Evolutionary conservation across 2,113 vertebrate species (phyloP).

Genomic region (Platichthys stellatus): DNA sequence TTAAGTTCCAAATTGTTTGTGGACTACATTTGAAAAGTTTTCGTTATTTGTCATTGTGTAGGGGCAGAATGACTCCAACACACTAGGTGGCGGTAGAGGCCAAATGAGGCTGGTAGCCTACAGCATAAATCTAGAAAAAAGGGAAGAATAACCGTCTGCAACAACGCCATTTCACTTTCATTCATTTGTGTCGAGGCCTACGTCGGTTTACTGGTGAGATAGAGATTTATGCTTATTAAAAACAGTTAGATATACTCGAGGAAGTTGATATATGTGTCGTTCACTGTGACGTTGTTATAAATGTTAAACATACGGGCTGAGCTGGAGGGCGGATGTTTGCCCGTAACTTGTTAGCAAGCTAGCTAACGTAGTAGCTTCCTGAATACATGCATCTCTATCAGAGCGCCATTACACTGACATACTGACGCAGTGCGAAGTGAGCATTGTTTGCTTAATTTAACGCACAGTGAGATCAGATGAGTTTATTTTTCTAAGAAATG

Average conservation of each 20-base stretch:
- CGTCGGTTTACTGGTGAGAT: conserved; percentile 58
- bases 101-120: neutral
- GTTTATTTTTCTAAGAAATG: neutral
- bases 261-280: fast-evolving
- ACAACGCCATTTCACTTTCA: conserved; percentile 72
- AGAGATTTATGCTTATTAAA: neutral
- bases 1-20: too few relatives aligned
- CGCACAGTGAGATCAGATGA: neutral
- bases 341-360: neutral
- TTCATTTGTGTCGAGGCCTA: conserved; percentile 68
- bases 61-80: neutral
- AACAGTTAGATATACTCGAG: too few relatives aligned
- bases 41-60: too few relatives aligned
- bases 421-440: too few relatives aligned
- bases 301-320: neutral
- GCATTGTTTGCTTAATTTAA: neutral
- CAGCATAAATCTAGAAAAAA: neutral
- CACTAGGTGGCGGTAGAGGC: conserved; percentile 4
- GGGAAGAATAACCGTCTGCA: neutral
- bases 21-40: too few relatives aligned
- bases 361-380: conserved; percentile 15
- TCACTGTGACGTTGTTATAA: too few relatives aligned
- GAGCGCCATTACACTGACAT: conserved; percentile 5
- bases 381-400: neutral
- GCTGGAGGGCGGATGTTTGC: neutral